A percentile compares a stretch with the other conserved stretches of the same genome.
Evolutionary conservation across 2,888 invertebrate species (phyloP).

Genomic region (Fragum sueziense): DNA sequence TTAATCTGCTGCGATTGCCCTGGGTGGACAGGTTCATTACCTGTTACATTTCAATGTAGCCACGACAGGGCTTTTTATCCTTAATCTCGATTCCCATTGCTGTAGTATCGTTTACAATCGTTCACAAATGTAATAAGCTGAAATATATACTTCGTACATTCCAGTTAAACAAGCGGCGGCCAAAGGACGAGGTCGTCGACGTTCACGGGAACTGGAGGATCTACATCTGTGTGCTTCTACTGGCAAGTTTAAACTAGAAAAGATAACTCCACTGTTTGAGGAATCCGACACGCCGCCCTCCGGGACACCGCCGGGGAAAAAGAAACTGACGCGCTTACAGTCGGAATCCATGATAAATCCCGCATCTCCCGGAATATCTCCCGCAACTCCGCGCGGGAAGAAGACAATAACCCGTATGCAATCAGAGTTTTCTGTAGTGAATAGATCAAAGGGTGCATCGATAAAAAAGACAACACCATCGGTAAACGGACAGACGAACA

Average conservation of each 20-base stretch:
- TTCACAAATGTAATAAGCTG: too few relatives aligned
- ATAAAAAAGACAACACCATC: constrained; percentile 3
- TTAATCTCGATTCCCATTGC: too few relatives aligned
- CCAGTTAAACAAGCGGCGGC: constrained; percentile 63
- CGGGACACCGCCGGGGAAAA: constrained; percentile 1
- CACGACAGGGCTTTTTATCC: too few relatives aligned
- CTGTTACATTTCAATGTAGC: too few relatives aligned
- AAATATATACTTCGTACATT: too few relatives aligned
- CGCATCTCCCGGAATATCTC: neutral
- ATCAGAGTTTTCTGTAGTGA: constrained; percentile 19
- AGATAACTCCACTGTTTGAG: constrained; percentile 17
- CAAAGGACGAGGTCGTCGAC: constrained; percentile 65
- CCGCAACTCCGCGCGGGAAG: neutral
- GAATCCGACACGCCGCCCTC: neutral
- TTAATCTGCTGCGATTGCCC: too few relatives aligned
- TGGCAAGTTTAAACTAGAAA: constrained; percentile 63
- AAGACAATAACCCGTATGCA: constrained; percentile 29
- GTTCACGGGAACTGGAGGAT: constrained; percentile 75
- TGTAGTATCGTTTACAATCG: too few relatives aligned
- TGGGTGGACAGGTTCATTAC: too few relatives aligned
- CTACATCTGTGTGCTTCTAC: constrained; percentile 70
- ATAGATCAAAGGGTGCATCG: constrained; percentile 2
- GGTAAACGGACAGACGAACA: constrained; percentile 1
- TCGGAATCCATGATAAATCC: constrained; percentile 21
- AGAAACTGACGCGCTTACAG: constrained; percentile 24